Conservation (phyloP, 2,113 vertebrate species). For the Phyllostomus discolor region DNA sequence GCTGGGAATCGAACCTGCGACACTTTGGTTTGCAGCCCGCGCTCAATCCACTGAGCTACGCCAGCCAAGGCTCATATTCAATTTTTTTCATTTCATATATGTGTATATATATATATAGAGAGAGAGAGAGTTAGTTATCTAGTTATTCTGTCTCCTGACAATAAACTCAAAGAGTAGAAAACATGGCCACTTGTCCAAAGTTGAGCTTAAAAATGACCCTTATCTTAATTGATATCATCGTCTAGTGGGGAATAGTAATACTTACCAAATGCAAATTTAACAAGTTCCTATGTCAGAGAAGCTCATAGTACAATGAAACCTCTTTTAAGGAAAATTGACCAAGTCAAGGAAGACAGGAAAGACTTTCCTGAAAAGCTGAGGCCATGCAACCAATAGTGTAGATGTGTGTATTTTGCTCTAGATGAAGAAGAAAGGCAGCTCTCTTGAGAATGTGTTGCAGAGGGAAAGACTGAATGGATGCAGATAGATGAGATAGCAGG, state of each 20-base stretch:
- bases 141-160: not conserved
- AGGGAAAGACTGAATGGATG: not conserved
- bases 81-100: not conserved
- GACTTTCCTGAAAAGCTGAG: not conserved
- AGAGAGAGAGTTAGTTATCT: not conserved
- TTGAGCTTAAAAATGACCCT: not conserved
- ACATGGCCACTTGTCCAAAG: not conserved
- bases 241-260: not conserved
- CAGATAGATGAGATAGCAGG: fast-evolving
- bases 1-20: no score
- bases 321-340: not conserved
- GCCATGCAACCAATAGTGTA: not conserved
- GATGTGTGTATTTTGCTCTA: not conserved
- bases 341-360: not conserved
- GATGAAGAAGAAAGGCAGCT: not conserved
- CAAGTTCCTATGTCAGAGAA: not conserved
- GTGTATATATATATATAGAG: no score
- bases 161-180: not conserved
- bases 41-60: no score
- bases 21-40: no score
- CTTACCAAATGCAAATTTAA: not conserved
- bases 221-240: not conserved
- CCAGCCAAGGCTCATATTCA: no score
- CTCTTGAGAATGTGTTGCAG: not conserved
- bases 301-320: not conserved